Percentiles rank a stretch among this genome's conserved stretches.
Evolutionary conservation across 2,113 vertebrate species (phyloP).

Genomic region (Eolophus roseicapilla): DNA sequence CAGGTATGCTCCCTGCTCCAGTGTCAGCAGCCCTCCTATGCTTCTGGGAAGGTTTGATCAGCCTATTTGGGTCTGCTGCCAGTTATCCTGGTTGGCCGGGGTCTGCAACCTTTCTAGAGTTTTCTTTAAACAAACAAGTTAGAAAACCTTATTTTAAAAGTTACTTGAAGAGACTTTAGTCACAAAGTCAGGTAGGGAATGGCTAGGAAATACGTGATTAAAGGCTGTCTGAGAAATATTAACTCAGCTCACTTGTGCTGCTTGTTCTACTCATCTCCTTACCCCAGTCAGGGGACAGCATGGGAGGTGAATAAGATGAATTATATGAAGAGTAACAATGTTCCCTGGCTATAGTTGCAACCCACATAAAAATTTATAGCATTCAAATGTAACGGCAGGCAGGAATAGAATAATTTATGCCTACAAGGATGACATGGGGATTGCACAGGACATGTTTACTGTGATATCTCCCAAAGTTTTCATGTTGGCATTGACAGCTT

Average conservation of each 20-base stretch:
- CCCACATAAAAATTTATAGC: background rate
- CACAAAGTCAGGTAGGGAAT: background rate
- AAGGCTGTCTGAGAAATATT: background rate
- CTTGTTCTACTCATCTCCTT: background rate
- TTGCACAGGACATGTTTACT: background rate
- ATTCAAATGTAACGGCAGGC: background rate
- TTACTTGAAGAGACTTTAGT: background rate
- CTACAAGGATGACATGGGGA: background rate
- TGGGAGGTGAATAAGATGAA: background rate
- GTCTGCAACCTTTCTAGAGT: background rate
- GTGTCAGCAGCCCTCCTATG: fast-evolving
- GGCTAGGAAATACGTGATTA: background rate
- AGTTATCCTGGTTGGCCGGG: fast-evolving
- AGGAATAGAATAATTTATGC: background rate
- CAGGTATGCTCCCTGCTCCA: fast-evolving
- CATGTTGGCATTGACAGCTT: background rate
- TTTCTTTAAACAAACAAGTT: background rate
- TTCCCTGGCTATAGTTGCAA: background rate
- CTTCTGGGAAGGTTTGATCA: background rate
- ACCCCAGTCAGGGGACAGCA: background rate
- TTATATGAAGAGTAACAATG: background rate
- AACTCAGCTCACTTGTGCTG: background rate
- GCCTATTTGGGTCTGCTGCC: background rate
- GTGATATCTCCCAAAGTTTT: background rate
- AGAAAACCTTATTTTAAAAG: background rate